phyloP scores from a whole-genome alignment of 2,113 vertebrate genomes.

The Callospermophilus lateralis region DNA sequence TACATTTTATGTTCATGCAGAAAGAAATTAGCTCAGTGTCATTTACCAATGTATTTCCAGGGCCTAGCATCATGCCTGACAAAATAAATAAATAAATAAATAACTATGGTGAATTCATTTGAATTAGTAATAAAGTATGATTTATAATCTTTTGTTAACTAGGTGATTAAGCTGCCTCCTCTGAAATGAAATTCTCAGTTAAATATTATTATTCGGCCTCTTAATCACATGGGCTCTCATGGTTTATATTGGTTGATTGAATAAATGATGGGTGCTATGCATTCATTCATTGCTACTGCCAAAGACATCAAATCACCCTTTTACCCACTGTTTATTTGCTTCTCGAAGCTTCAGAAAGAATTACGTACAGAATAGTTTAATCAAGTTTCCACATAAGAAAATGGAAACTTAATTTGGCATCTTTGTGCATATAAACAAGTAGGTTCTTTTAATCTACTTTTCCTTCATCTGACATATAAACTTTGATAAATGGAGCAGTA shows the following conservation, averaged over 20 bases:
- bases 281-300: not conserved
- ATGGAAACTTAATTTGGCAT: conserved; percentile 27
- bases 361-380: conserved; percentile 48
- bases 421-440: conserved; percentile 36
- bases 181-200: conserved; percentile 58
- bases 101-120: not conserved
- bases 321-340: not conserved
- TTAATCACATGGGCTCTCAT: not conserved
- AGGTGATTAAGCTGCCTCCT: conserved; percentile 8
- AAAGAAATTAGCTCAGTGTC: not conserved
- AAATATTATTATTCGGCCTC: conserved; percentile 22
- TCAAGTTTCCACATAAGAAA: conserved; percentile 45
- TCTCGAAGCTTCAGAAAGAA: conserved; percentile 39
- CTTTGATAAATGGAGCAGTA: conserved; percentile 82
- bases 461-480: conserved; percentile 78
- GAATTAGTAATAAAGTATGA: conserved; percentile 50
- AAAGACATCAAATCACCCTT: not conserved
- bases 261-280: conserved; percentile 9
- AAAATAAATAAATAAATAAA: not conserved
- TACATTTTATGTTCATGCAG: not conserved
- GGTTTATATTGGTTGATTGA: conserved; percentile 7
- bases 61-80: not conserved
- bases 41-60: not conserved
- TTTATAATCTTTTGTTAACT: conserved; percentile 27
- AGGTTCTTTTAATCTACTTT: conserved; percentile 76